Base-by-base conservation (phyloP, 2,797 vertebrate species). In the Acomys russatus region DNA sequence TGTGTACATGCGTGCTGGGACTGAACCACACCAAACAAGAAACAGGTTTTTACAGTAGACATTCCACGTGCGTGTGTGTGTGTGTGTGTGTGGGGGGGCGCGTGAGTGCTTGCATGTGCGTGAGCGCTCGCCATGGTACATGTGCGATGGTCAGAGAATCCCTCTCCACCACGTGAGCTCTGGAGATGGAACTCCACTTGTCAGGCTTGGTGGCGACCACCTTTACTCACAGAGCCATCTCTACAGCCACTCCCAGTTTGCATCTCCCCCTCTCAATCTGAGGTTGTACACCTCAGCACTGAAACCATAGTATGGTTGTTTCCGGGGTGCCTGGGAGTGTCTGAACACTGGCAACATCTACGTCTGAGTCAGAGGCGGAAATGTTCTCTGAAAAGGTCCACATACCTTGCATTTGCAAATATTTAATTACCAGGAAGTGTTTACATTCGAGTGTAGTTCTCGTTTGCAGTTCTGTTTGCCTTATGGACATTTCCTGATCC, bases 401-500 rank as follows among this genome's bases (percentile, higher is more conserved):
- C 10, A 23, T 71, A 49, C 30, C n/a, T 10, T 0, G 2, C 1
- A 35, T 20, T 12, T 23, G 73, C 30, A 63, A 76, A 59, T 22
- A 59, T 86, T 91, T 74, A 63, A 10, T 78, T 79, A 63, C 0
- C 2, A 64, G 71, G 86, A 91, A 35, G 61, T 6, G 3, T 84
- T 90, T 76, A 18, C 61, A 2, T 44, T 61, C 28, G 20, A 35
- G 11, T 38, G 68, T 83, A 64, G 61, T 38, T 88, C 80, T 44
- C 87, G 35, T n/a, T 54, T 35, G 94, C 63, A 4, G 30, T 1
- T 59, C 33, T 71, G 8, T 93, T 92, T 84, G 76, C 3, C 11
- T 89, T n/a, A 74, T n/a, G 28, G 92, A 90, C 93, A 49, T 88
- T 96, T 97, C 95, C 93, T 88, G 80, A 61, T 95, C 94, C 88